These are phyloP conservation scores for Iguana delicatissima DNA, from an alignment of 2,797 vertebrate genomes.

Conservation along the genomic window DNA sequence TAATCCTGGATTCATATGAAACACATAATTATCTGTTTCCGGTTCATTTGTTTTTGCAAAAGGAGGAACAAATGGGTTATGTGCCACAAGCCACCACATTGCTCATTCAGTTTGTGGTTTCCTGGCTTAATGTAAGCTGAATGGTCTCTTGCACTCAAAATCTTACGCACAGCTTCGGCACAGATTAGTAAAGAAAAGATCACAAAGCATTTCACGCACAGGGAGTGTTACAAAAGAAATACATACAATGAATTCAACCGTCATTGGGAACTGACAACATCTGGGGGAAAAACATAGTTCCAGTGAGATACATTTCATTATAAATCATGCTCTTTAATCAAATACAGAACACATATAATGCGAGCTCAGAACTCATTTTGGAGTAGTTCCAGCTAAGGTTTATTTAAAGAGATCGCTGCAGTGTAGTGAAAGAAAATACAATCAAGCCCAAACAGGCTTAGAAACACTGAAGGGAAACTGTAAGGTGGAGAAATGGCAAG, in stretches of 20 bases:
- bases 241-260: neutral
- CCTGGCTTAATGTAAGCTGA: neutral
- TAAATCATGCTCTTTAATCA: slow-evolving; percentile 8
- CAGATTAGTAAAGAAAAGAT: neutral
- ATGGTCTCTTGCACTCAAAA: neutral
- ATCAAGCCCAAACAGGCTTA: slow-evolving; percentile 2
- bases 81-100: neutral
- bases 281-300: neutral
- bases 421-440: slow-evolving; percentile 3
- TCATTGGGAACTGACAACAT: neutral
- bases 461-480: neutral
- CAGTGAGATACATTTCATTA: slow-evolving; percentile 5
- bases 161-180: neutral
- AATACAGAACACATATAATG: slow-evolving; percentile 1
- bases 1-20: neutral
- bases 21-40: neutral
- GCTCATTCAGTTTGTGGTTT: neutral
- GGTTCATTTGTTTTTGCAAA: neutral
- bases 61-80: neutral
- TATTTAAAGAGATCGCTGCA: neutral
- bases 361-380: neutral
- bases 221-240: neutral
- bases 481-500: slow-evolving; percentile 14
- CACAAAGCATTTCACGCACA: neutral
- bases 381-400: slow-evolving; percentile 18